Percentiles rank a stretch among this genome's conserved stretches.
Evolutionary conservation across 2,888 invertebrate species (phyloP).

Genomic region (Ichneumoninae sp.): DNA sequence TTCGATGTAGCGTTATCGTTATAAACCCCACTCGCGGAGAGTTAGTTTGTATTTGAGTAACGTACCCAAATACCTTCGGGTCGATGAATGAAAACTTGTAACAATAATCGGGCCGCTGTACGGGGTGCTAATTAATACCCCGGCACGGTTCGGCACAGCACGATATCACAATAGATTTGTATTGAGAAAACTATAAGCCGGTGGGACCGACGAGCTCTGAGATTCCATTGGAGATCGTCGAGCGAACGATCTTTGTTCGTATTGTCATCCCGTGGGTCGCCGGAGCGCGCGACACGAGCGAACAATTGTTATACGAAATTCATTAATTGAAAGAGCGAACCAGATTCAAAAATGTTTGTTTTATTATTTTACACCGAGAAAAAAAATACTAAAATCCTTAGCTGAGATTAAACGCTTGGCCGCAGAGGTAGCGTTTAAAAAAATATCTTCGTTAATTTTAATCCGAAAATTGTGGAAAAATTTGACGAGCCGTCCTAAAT

Average conservation of each 20-base stretch:
- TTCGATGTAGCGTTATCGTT: conserved; percentile 4
- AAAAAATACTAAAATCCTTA: not conserved
- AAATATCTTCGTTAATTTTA: no score
- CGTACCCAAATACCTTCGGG: conserved; percentile 31
- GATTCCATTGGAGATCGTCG: conserved; percentile 34
- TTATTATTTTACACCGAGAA: not conserved
- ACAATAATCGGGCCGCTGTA: conserved; percentile 61
- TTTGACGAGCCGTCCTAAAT: no score
- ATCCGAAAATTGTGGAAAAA: no score
- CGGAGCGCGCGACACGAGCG: not conserved
- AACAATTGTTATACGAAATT: not conserved
- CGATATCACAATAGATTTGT: conserved; percentile 24
- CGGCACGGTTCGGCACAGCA: conserved; percentile 25
- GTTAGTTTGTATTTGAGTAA: conserved; percentile 20
- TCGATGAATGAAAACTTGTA: conserved; percentile 57
- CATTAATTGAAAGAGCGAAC: not conserved
- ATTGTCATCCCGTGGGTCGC: not conserved
- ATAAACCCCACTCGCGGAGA: conserved; percentile 6
- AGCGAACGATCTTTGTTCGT: conserved; percentile 22
- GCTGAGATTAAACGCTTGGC: not conserved
- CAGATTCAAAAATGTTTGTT: not conserved
- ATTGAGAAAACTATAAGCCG: not conserved
- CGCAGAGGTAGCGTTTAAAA: no score
- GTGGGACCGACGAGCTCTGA: not conserved
- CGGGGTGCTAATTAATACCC: conserved; percentile 64